Evolutionary conservation across 2,888 invertebrate species (phyloP), one percentile per base, ranked within the genome.

Genomic region (Rhyacophila evoluta): DNA sequence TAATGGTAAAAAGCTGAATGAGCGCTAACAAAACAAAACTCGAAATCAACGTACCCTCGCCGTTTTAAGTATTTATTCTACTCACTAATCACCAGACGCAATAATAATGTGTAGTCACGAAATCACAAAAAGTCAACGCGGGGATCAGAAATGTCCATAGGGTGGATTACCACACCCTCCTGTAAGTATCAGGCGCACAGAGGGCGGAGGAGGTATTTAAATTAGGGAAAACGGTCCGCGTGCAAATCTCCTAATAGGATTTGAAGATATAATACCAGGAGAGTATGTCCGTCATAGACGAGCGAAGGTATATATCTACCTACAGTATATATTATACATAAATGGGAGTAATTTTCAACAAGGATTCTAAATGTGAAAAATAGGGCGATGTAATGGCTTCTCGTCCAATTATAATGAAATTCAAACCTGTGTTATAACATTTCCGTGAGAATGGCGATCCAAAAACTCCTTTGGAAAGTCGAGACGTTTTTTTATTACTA

Each of bases 161-260:
- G 80, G 79, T 81, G 81, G 81, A 82, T 82, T 82, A 81, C 37
- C 41, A 70, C 75, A 41, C 77, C 74, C 80, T 75, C 76, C 36
- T 36, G 29, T 33, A 55, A 55, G 55, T 55, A 55, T 55, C 19
- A 55, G 70, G 79, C 29, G 67, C 36, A 27, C 27, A 36, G 25
- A 29, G 36, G 74, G 68, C 41, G 77, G 74, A 39, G 80, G 80
- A 37, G 74, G 79, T 82, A 82, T 82, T 82, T 81, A 82, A 82
- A 82, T 79, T 82, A 82, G 82, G 82, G 79, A 79, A 55, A 81
- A 82, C 82, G 81, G 81, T 81, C 81, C 80, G 81, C 80, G 82
- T 82, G 82, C 82, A 82, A 82, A 82, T 82, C 82, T 82, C 80
- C 77, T 82, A 82, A 82, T 82, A 82, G 82, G 82, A 82, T 82